Evolutionary conservation across 2,888 invertebrate species (phyloP).

Genomic region (Cistogaster globosa): DNA sequence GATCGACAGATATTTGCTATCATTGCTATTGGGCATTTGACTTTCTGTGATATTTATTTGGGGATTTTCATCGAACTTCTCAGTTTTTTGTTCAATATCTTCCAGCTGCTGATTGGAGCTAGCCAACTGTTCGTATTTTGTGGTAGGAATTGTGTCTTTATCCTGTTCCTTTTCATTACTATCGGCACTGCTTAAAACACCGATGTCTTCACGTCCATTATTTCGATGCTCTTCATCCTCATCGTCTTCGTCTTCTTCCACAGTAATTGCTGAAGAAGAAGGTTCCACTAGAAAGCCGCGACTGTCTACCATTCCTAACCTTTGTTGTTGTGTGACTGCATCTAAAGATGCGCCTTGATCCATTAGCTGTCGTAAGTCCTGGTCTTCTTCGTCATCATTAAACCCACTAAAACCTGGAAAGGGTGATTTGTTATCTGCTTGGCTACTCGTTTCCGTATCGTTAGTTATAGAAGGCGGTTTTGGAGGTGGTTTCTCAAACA

Average conservation of each 20-base stretch:
- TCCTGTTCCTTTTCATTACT: constrained; percentile 79
- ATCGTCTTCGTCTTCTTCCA: constrained; percentile 80
- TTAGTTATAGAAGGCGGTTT: constrained; percentile 31
- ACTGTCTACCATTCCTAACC: constrained; percentile 78
- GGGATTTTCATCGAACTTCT: constrained; percentile 58
- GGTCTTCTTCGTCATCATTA: constrained; percentile 78
- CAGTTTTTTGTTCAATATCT: constrained; percentile 67
- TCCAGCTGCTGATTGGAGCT: constrained; percentile 77
- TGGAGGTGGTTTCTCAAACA: constrained; percentile 83
- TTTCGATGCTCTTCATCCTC: constrained; percentile 55
- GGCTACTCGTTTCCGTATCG: constrained; percentile 5
- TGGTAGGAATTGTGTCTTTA: constrained; percentile 70
- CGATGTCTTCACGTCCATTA: constrained; percentile 75
- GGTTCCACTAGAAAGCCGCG: constrained; percentile 78
- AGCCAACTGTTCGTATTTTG: constrained; percentile 78
- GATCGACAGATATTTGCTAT: constrained; percentile 78
- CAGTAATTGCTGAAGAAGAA: constrained; percentile 78
- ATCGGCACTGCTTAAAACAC: constrained; percentile 80
- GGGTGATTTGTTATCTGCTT: constrained; percentile 74
- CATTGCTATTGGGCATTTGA: constrained; percentile 65
- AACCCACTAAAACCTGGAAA: constrained; percentile 80
- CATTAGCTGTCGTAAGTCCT: constrained; percentile 84
- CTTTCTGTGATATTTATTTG: constrained; percentile 65
- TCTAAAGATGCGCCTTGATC: constrained; percentile 79
- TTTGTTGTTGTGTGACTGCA: constrained; percentile 76